A percentile compares a stretch with the other conserved stretches of the same genome.
Conservation (phyloP, 2,113 vertebrate genomes). For the Eulacestoma nigropectus region DNA sequence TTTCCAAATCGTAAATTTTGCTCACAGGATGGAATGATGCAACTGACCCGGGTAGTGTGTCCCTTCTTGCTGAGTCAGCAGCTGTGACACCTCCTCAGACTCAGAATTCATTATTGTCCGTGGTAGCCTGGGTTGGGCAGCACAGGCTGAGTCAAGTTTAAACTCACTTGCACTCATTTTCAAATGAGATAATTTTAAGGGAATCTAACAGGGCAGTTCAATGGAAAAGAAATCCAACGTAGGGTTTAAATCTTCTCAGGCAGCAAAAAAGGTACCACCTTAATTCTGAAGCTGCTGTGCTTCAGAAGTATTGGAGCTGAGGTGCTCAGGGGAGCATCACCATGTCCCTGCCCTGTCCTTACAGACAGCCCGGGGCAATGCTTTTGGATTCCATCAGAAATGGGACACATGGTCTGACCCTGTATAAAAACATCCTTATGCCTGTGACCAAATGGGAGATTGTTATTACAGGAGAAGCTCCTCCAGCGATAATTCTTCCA, state of each 20-base stretch:
- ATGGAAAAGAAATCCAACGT: neutral
- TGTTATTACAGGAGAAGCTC: neutral
- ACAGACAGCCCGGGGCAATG: neutral
- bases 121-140: neutral
- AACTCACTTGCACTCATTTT: neutral
- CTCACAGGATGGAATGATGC: neutral
- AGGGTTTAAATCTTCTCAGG: neutral
- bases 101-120: neutral
- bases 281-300: neutral
- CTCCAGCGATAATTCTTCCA: neutral
- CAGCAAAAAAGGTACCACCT: neutral
- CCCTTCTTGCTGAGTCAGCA: neutral
- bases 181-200: neutral
- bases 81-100: neutral
- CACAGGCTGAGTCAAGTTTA: neutral
- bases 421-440: neutral
- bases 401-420: neutral
- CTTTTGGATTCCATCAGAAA: neutral
- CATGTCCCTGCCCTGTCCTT: neutral
- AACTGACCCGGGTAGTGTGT: neutral
- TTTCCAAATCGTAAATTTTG: neutral
- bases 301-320: neutral
- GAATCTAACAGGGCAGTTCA: neutral
- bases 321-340: neutral
- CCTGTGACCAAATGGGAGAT: neutral